Evolutionary conservation across 2,113 vertebrate species (phyloP), one percentile per base, ranked within the genome.

Genomic region (Maccullochella peelii): DNA sequence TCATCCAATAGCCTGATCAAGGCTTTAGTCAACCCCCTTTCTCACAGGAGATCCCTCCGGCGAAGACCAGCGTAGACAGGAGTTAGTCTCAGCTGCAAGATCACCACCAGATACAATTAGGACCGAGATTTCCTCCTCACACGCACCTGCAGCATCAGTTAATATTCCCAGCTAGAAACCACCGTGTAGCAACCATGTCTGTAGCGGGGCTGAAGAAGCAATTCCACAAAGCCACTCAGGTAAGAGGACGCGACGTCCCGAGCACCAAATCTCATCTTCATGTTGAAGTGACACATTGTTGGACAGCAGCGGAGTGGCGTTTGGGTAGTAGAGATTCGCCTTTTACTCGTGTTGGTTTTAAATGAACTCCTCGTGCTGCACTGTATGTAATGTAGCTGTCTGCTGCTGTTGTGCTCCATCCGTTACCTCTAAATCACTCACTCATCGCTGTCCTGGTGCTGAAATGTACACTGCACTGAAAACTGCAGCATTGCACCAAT

Each of bases 161-260:
- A 18, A 44, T 11, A 16, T 27, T 38, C 21, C 25, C 84, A 38
- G 70, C 33, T 58, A 82, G 65, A 87, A 47, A 75, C 25, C 91
- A 68, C 40, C 79, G 79, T 70, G 83, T 69, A 83, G 86, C 89
- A 44, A 90, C 73, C 94, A 97, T 97, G 96, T 97, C 96, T 90
- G 97, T 97, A 93, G 96, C 96, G 83, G 96, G 96, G 80, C 91
- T 97, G 21, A 97, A 96, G 94, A 96, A 97, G 88, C 97, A 97
- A 73, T 97, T 97, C 93, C 97, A 97, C 95, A 97, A 97, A 95
- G 96, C 96, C 88, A 97, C 96, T 77, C 96, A 97, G 96, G 97
- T 97, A 94, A 89, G 92, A 86, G 42, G 30, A 76, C 40, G 15
- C 72, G 47, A 42, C 59, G 54, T 71, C 63, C 67, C 57, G 72